Percentiles rank a stretch among this genome's conserved stretches.
Conservation (phyloP, 2,113 vertebrate genomes). For the Anhinga rufa region DNA sequence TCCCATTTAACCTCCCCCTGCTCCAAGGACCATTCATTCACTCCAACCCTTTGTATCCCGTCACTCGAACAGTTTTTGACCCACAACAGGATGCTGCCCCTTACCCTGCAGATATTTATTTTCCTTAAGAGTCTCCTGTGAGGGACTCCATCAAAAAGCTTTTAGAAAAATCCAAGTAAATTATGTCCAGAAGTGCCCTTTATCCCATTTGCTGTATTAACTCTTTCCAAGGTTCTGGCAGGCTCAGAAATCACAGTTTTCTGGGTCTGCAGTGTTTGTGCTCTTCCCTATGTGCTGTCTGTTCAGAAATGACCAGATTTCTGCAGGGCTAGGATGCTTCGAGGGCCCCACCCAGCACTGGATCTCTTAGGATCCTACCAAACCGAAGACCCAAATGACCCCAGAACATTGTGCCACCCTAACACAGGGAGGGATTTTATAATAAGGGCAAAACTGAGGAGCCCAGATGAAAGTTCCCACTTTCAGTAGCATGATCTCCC, state of each 20-base stretch:
- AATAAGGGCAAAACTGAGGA: neutral
- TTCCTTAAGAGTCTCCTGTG: slow-evolving; percentile 54
- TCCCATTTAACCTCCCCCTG: slow-evolving; percentile 22
- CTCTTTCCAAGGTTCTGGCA: slow-evolving; percentile 13
- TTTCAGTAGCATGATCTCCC: neutral
- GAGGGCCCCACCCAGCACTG: neutral
- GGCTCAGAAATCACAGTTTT: neutral
- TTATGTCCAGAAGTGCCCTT: slow-evolving; percentile 37
- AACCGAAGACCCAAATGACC: neutral
- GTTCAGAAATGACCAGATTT: neutral
- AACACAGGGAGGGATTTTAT: neutral
- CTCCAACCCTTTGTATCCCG: neutral
- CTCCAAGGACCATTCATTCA: neutral
- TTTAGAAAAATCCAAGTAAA: slow-evolving; percentile 48
- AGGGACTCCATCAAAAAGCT: slow-evolving; percentile 22
- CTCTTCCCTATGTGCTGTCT: neutral
- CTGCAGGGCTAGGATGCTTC: neutral
- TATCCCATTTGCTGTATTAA: slow-evolving; percentile 33
- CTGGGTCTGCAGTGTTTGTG: neutral
- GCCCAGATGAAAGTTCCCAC: neutral
- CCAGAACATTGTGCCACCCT: neutral
- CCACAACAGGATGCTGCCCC: slow-evolving; percentile 56
- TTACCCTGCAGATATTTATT: slow-evolving; percentile 35
- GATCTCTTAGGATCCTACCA: neutral
- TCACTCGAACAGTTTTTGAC: slow-evolving; percentile 15